A percentile compares a stretch with the other conserved stretches of the same genome.
phyloP scores from a whole-genome alignment of 2,888 invertebrate species.

The Pseudolycoriella hygida region DNA sequence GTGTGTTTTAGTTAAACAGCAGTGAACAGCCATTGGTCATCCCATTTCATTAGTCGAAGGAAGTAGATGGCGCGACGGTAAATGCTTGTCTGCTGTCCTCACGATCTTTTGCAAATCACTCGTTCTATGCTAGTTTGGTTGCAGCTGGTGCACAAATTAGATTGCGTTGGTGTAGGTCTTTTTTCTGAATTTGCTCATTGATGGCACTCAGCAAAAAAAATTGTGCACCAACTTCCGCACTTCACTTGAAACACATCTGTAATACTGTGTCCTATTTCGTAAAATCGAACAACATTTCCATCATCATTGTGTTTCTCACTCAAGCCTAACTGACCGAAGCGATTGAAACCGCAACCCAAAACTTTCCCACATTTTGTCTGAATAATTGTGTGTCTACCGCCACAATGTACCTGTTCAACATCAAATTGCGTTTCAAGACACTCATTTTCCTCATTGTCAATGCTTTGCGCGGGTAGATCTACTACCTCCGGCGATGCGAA shows the following conservation, averaged over 20 bases:
- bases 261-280: conserved; percentile 16
- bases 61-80: no score
- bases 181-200: no score
- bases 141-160: no score
- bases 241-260: conserved; percentile 17
- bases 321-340: conserved; percentile 58
- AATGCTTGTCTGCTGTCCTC: no score
- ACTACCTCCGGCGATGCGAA: conserved; percentile 24
- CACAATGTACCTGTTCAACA: conserved; percentile 44
- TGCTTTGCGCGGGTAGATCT: conserved; percentile 18
- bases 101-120: no score
- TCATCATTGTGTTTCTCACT: conserved; percentile 16
- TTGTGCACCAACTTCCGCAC: conserved; percentile 35
- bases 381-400: conserved; percentile 56
- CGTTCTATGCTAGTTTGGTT: no score
- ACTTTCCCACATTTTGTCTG: conserved; percentile 46
- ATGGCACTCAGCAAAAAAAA: conserved; percentile 10
- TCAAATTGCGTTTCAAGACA: conserved; percentile 17
- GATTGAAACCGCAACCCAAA: conserved; percentile 66
- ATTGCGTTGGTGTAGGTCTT: no score
- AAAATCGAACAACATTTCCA: conserved; percentile 18
- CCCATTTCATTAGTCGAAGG: no score
- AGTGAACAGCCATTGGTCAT: no score
- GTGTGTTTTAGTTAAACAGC: no score
- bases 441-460: conserved; percentile 17